A percentile compares a stretch with the other conserved stretches of the same genome.
Evolutionary conservation across 2,888 invertebrate genomes (phyloP).

Genomic region (Catocala sponsa): DNA sequence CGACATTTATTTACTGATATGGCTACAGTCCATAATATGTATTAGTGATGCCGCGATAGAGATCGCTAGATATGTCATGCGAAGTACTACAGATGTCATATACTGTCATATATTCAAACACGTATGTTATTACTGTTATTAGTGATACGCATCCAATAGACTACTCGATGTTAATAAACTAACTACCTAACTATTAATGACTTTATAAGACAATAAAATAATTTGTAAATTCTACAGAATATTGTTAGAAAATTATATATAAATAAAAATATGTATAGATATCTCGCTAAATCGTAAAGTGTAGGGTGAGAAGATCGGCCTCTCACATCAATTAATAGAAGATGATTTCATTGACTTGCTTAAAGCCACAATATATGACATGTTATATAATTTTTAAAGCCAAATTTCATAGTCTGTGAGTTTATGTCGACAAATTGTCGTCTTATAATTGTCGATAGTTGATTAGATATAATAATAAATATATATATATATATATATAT

Average conservation of each 20-base stretch:
- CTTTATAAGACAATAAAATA: constrained; percentile 78
- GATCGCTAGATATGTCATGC: constrained; percentile 74
- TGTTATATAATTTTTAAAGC: constrained; percentile 87
- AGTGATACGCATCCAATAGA: constrained; percentile 73
- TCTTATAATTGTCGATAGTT: constrained; percentile 81
- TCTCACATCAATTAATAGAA: constrained; percentile 76
- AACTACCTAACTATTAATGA: constrained; percentile 69
- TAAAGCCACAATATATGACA: constrained; percentile 82
- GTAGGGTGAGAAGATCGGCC: constrained; percentile 64
- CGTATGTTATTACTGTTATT: constrained; percentile 64
- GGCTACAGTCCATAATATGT: constrained; percentile 42
- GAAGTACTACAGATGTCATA: constrained; percentile 56
- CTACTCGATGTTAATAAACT: constrained; percentile 71
- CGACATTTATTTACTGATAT: constrained; percentile 43
- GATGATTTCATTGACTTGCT: constrained; percentile 82
- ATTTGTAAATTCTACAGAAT: constrained; percentile 84
- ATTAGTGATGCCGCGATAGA: constrained; percentile 47
- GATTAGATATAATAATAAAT: constrained; percentile 69
- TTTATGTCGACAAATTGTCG: constrained; percentile 82
- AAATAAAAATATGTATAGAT: constrained; percentile 78
- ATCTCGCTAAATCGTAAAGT: constrained; percentile 75
- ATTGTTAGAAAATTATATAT: constrained; percentile 85
- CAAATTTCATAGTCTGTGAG: constrained; percentile 88
- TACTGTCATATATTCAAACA: constrained; percentile 55
- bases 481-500: constrained; percentile 68